Evolutionary conservation across 1,140 invertebrate genomes (phyloP).

Genomic region (Thalassaphorura encarpata): DNA sequence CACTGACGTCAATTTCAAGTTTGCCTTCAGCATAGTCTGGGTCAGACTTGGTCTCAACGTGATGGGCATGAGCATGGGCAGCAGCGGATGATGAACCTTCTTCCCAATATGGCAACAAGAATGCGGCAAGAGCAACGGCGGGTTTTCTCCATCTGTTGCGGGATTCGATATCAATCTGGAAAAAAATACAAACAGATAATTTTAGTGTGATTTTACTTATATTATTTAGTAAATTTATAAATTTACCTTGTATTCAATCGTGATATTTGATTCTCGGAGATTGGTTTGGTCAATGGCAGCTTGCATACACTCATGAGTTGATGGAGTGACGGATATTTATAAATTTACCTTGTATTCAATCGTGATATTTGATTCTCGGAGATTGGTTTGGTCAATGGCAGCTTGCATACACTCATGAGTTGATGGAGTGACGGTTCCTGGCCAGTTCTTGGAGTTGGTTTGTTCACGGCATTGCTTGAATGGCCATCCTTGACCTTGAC

Average conservation of each 20-base stretch:
- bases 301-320: conserved; percentile 24
- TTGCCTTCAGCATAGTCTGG: conserved; percentile 23
- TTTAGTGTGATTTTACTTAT: too few relatives aligned
- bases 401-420: conserved; percentile 26
- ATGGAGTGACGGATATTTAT: conserved; percentile 4
- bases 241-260: conserved; percentile 27
- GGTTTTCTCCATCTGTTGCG: conserved; percentile 30
- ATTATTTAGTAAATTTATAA: not conserved
- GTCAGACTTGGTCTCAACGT: not conserved
- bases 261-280: conserved; percentile 31
- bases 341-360: conserved; percentile 26
- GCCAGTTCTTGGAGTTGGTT: conserved; percentile 17
- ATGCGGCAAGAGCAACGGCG: conserved; percentile 19
- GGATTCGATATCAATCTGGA: conserved; percentile 24
- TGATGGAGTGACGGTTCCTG: conserved; percentile 21
- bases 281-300: conserved; percentile 31
- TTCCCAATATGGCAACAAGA: conserved; percentile 31
- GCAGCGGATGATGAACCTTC: conserved; percentile 13
- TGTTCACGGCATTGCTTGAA: conserved; percentile 27
- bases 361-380: conserved; percentile 31
- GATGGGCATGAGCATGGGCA: conserved; percentile 9
- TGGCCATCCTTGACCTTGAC: conserved; percentile 19
- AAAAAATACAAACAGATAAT: not conserved
- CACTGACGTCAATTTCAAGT: conserved; percentile 20
- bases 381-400: conserved; percentile 30